These are phyloP conservation scores for Neelides folsomi DNA, from an alignment of 2,888 invertebrate genomes.

Conservation along the genomic window DNA sequence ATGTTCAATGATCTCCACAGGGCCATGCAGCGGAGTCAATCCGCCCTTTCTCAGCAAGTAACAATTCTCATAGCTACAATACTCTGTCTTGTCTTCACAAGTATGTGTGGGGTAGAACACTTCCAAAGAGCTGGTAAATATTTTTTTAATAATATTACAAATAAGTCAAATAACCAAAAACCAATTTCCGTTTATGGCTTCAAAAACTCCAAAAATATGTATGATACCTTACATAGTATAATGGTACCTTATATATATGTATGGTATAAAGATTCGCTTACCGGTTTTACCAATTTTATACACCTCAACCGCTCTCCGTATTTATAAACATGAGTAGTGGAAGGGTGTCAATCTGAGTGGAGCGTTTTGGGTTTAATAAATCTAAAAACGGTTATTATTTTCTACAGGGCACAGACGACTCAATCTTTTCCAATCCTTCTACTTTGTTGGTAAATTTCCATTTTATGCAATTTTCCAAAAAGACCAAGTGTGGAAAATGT, in stretches of 20 bases:
- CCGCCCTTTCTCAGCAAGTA: conserved; percentile 85
- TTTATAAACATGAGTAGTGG: too few species aligned
- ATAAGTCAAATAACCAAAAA: not conserved
- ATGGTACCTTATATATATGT: too few species aligned
- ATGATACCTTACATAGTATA: too few species aligned
- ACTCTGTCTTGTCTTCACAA: conserved; percentile 23
- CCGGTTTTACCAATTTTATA: too few species aligned
- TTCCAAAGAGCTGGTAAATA: conserved; percentile 50
- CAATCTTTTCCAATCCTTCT: conserved; percentile 85
- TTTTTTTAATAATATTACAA: too few species aligned
- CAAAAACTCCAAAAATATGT: too few species aligned
- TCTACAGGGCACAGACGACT: conserved; percentile 85
- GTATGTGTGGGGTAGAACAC: conserved; percentile 91
- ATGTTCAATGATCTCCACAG: conserved; percentile 98
- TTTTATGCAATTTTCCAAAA: too few species aligned
- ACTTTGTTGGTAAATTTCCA: conserved; percentile 61
- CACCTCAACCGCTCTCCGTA: too few species aligned
- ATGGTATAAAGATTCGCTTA: too few species aligned
- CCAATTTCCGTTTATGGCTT: not conserved
- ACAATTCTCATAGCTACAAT: conserved; percentile 89
- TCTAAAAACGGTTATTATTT: not conserved
- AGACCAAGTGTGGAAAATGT: too few species aligned
- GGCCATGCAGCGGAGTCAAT: conserved; percentile 95
- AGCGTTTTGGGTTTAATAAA: too few species aligned
- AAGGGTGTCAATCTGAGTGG: too few species aligned